Conservation (phyloP, 2,113 vertebrate genomes). For the Ondatra zibethicus region DNA sequence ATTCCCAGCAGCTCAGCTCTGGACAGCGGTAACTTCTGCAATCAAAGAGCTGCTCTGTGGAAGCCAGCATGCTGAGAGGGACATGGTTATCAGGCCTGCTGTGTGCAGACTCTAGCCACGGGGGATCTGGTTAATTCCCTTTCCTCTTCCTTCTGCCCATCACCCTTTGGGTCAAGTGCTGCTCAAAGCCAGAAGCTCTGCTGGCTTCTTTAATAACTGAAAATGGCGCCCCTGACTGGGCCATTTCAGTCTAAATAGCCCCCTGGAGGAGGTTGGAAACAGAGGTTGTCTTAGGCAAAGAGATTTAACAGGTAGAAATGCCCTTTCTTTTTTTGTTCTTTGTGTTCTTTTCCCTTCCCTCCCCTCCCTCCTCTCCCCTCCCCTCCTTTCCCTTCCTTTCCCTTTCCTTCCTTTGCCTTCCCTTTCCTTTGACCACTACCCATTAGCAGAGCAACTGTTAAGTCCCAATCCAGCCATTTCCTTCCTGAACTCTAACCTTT, state of each 20-base stretch:
- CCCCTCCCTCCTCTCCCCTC: not conserved
- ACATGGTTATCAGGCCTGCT: conserved; percentile 66
- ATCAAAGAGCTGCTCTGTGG: conserved; percentile 56
- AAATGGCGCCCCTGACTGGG: conserved; percentile 73
- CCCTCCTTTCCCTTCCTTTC: not conserved
- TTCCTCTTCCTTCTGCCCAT: conserved; percentile 69
- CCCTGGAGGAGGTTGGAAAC: conserved; percentile 61
- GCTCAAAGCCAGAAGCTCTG: conserved; percentile 65
- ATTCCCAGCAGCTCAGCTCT: conserved; percentile 54
- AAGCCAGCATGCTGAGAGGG: conserved; percentile 59
- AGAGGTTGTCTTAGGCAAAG: conserved; percentile 59
- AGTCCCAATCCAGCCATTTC: not conserved
- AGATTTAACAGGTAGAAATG: conserved; percentile 58
- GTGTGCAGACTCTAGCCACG: conserved; percentile 56
- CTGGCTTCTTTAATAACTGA: conserved; percentile 75
- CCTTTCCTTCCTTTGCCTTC: accelerated
- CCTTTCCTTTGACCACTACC: not conserved
- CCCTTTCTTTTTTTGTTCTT: not conserved
- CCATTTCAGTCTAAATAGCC: conserved; percentile 72
- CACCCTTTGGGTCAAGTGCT: conserved; percentile 75
- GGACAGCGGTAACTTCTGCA: conserved; percentile 65
- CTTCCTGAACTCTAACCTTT: not conserved
- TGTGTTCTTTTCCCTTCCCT: no score
- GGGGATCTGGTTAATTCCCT: conserved; percentile 69
- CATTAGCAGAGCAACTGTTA: not conserved